These are phyloP conservation scores for Brachionus plicatilis DNA, from an alignment of 1,140 invertebrate species.

Conservation along the genomic window DNA sequence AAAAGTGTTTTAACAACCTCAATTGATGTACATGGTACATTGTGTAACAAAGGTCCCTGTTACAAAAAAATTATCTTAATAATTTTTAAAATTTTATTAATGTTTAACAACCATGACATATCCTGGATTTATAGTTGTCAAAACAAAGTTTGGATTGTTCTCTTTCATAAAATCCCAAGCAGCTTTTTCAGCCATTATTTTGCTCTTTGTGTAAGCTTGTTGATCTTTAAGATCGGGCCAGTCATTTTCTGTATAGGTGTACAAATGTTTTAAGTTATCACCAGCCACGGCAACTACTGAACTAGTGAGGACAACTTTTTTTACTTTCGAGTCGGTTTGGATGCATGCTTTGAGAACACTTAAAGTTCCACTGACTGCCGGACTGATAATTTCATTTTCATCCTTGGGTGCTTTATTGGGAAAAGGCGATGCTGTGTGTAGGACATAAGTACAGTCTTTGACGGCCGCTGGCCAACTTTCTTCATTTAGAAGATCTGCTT, in stretches of 20 bases:
- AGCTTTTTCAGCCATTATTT: conserved; percentile 60
- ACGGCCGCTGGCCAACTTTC: conserved; percentile 57
- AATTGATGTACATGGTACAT: conserved; percentile 41
- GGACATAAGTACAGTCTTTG: conserved; percentile 58
- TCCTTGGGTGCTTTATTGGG: conserved; percentile 51
- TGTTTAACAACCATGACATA: conserved; percentile 51
- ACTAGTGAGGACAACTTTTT: conserved; percentile 61
- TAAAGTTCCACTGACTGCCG: conserved; percentile 61
- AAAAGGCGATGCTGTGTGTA: conserved; percentile 62
- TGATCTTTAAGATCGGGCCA: conserved; percentile 56
- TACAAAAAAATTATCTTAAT: background rate
- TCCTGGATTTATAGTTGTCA: conserved; percentile 56
- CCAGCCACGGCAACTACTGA: conserved; percentile 60
- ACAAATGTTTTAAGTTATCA: conserved; percentile 47
- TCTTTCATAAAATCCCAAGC: conserved; percentile 61
- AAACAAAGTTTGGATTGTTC: conserved; percentile 59
- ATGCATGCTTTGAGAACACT: conserved; percentile 59
- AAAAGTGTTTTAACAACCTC: conserved; percentile 56
- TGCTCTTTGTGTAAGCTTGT: conserved; percentile 57
- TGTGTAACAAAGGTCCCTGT: conserved; percentile 38
- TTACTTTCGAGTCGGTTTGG: conserved; percentile 52
- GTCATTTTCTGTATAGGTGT: conserved; percentile 58
- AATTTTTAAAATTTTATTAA: conserved; percentile 54
- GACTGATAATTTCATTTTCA: conserved; percentile 58
- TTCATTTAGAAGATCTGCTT: conserved; percentile 51